A percentile compares a stretch with the other conserved stretches of the same genome.
Conservation (phyloP, 2,113 vertebrate genomes). For the Spea bombifrons region DNA sequence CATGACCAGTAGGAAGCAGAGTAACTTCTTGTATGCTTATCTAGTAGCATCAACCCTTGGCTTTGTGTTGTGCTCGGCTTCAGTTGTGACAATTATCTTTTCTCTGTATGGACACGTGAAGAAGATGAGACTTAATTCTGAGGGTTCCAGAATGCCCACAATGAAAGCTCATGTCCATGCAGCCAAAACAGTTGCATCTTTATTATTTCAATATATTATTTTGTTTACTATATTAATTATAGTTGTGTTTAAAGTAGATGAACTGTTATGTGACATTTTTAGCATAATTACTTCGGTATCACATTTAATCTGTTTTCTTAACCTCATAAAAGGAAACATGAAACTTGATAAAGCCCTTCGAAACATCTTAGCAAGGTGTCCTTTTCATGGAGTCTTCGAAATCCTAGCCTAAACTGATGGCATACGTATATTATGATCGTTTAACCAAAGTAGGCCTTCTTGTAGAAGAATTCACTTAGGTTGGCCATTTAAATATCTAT, state of each 20-base stretch:
- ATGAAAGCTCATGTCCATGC: constrained; percentile 12
- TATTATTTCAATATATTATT: constrained; percentile 1
- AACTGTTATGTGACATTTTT: neutral
- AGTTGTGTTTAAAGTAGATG: neutral
- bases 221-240: neutral
- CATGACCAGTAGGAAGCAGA: too few relatives aligned
- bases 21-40: neutral
- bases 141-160: neutral
- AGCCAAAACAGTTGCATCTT: neutral
- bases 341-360: too few relatives aligned
- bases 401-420: too few relatives aligned
- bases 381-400: too few relatives aligned
- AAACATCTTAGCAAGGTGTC: too few relatives aligned
- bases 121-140: neutral
- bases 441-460: too few relatives aligned
- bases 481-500: too few relatives aligned
- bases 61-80: neutral
- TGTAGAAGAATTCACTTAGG: too few relatives aligned
- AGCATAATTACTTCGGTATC: neutral
- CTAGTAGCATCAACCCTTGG: neutral
- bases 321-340: constrained; percentile 1
- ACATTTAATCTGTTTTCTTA: neutral
- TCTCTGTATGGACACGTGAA: neutral
- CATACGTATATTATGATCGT: too few relatives aligned
- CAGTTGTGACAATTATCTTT: neutral